Evolutionary conservation across 2,113 vertebrate genomes (phyloP).

Genomic region (Hylia prasina): DNA sequence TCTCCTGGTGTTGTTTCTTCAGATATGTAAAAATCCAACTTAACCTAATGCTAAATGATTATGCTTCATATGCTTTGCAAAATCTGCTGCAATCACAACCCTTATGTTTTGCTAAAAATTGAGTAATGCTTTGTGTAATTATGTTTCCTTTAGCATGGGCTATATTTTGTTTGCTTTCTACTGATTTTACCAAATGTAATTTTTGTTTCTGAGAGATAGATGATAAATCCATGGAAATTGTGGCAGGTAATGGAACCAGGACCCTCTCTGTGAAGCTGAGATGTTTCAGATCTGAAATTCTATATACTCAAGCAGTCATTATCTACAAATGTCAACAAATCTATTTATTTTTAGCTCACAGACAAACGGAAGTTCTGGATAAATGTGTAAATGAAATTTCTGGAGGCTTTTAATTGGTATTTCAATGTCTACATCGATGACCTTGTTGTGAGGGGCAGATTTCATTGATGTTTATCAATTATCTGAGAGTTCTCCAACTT

Average conservation of each 20-base stretch:
- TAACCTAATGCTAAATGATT: not conserved
- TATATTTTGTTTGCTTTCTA: not conserved
- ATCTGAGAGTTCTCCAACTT: not conserved
- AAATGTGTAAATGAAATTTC: not conserved
- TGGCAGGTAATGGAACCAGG: not conserved
- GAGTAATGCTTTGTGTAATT: not conserved
- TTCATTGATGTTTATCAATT: not conserved
- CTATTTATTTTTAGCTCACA: not conserved
- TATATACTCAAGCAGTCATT: not conserved
- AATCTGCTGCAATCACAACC: not conserved
- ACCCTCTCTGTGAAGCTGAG: not conserved
- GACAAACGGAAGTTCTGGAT: not conserved
- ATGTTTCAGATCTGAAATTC: not conserved
- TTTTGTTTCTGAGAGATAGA: not conserved
- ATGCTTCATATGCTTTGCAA: not conserved
- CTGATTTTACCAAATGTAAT: not conserved
- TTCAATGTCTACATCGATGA: not conserved
- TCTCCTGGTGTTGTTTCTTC: not conserved
- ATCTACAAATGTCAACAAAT: not conserved
- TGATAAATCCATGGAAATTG: not conserved
- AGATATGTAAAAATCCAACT: not conserved
- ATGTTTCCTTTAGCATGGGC: not conserved
- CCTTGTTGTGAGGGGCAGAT: rapidly evolving
- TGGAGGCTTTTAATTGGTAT: not conserved
- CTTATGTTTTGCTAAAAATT: not conserved